These are phyloP conservation scores for Plagodis pulveraria DNA, from an alignment of 2,888 invertebrate genomes.

Conservation along the genomic window DNA sequence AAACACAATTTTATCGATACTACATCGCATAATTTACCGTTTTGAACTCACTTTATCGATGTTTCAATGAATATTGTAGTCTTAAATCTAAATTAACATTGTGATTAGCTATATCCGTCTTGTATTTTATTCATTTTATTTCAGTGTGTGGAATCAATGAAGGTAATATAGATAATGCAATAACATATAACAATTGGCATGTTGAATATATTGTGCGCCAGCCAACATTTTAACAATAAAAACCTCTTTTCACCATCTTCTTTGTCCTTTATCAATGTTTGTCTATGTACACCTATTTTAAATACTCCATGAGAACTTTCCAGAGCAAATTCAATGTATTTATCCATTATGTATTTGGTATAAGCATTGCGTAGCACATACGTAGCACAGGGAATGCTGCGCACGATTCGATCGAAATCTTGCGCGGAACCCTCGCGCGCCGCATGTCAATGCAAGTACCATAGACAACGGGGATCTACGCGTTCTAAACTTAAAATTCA, in stretches of 20 bases:
- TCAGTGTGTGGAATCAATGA: constrained; percentile 11
- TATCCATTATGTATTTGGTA: constrained; percentile 77
- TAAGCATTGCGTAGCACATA: constrained; percentile 43
- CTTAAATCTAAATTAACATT: not conserved
- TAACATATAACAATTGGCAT: constrained; percentile 19
- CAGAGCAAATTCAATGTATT: constrained; percentile 53
- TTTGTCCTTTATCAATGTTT: not conserved
- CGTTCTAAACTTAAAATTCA: constrained; percentile 24
- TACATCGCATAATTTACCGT: constrained; percentile 17
- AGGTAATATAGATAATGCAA: constrained; percentile 17
- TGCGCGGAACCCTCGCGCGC: constrained; percentile 55
- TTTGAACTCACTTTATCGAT: constrained; percentile 15
- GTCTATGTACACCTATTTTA: constrained; percentile 31
- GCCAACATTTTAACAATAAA: constrained; percentile 18
- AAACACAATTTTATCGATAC: constrained; percentile 18
- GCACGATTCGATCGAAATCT: constrained; percentile 68
- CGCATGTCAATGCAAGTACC: constrained; percentile 46
- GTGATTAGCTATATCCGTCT: constrained; percentile 3
- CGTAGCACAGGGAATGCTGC: constrained; percentile 45
- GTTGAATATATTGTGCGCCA: constrained; percentile 16
- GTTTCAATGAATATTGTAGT: constrained; percentile 17
- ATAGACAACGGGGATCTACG: constrained; percentile 30
- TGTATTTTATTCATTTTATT: constrained; percentile 5
- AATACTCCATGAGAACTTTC: constrained; percentile 51
- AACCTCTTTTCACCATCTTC: constrained; percentile 9